Evolutionary conservation across 2,113 vertebrate species (phyloP), one percentile per base, ranked within the genome.

Genomic region (Percopsis transmontana): DNA sequence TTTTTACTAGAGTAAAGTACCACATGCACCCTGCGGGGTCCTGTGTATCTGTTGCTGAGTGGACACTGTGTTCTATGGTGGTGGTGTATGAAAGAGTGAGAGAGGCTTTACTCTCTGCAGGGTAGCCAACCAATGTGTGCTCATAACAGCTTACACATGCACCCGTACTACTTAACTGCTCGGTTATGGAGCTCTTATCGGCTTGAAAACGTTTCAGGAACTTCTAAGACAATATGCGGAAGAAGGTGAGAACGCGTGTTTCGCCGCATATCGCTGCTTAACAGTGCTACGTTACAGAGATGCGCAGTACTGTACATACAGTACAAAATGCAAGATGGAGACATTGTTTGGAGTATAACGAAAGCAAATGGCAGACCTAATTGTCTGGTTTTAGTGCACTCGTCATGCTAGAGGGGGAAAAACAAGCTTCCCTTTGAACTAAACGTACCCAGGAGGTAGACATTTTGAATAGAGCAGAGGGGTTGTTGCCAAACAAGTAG

Each of bases 401-500:
- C 39, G 1, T 15, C 58, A 18, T 69, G n/a, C 18, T 62, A 56
- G 58, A 58, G 24, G 65, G 64, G 69, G 66, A 50, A 68, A 58
- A 72, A 71, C 58, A 52, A 57, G 62, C 48, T 67, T 59, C 6
- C 1, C 61, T 61, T 45, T 80, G 64, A 81, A 62, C 76, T 65
- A 0, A 23, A 61, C 68, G 80, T 62, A 78, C 69, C 74, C 58
- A 2, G 44, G 62, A 77, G 53, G 38, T 72, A 52, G 58, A 59
- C 24, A 39, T 64, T 70, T 82, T 80, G 81, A 82, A 83, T 76
- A 69, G 74, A 72, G 75, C 58, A 5, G 2, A 5, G 65, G 15
- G 33, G 52, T 67, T 11, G 42, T 68, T 85, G 88, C 90, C 88
- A 88, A 81, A 58, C 81, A 56, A 56, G 70, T 33, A 80, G 84